Conservation (phyloP, 2,113 vertebrate species). For the Chauna torquata region DNA sequence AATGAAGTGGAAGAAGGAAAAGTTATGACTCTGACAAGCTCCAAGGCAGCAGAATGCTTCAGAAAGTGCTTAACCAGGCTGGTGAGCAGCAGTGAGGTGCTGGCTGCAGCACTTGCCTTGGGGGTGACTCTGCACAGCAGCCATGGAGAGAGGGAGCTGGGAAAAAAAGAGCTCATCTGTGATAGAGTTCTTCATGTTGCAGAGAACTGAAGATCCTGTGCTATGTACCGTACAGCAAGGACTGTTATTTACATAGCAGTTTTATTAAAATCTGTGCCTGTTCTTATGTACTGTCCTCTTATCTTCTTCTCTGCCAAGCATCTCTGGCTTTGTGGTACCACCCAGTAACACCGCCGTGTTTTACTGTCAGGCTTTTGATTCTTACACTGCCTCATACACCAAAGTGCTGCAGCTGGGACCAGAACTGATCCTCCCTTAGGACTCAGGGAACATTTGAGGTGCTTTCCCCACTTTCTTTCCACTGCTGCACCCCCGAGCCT, state of each 20-base stretch:
- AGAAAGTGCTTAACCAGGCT: not conserved
- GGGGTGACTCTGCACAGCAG: not conserved
- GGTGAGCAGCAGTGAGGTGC: not conserved
- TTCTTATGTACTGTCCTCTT: not conserved
- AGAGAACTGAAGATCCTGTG: not conserved
- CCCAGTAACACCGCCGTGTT: not conserved
- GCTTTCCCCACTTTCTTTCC: not conserved
- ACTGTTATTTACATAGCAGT: not conserved
- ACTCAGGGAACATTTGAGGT: not conserved
- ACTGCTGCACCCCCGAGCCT: not conserved
- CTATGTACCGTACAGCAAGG: not conserved
- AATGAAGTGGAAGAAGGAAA: conserved; percentile 29
- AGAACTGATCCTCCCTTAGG: rapidly evolving
- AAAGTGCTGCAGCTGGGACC: not conserved
- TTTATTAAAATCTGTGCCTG: not conserved
- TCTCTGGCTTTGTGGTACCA: not conserved
- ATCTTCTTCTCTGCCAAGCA: not conserved
- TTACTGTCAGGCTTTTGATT: not conserved
- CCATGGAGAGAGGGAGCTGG: not conserved
- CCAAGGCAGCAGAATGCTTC: not conserved
- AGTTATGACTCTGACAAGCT: conserved; percentile 1
- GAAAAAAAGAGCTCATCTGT: not conserved
- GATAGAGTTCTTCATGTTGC: not conserved
- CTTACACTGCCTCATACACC: not conserved
- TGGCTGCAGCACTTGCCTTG: not conserved